phyloP scores from a whole-genome alignment of 1,140 invertebrate species.

The Drosophila albomicans region DNA sequence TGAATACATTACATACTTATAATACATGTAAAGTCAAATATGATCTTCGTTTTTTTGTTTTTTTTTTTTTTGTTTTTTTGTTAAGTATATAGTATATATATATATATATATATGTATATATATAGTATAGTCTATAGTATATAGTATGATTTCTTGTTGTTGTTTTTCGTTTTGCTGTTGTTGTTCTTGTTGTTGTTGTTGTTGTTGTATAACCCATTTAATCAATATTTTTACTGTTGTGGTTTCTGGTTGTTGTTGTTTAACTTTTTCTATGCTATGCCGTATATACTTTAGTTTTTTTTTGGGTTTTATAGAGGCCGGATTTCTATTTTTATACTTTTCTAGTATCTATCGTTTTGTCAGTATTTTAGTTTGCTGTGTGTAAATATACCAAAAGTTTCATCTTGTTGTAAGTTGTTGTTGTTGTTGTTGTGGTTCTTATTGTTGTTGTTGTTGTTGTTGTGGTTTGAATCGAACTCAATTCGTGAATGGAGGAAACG shows the following conservation, averaged over 20 bases:
- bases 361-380: constrained; percentile 14
- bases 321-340: constrained; percentile 19
- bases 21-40: constrained; percentile 82
- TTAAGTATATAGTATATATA: constrained; percentile 29
- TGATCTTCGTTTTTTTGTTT: constrained; percentile 67
- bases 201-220: constrained; percentile 42
- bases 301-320: constrained; percentile 18
- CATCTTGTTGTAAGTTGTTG: constrained; percentile 8
- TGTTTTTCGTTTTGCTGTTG: constrained; percentile 10
- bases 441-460: constrained; percentile 19
- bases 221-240: constrained; percentile 3
- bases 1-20: constrained; percentile 71
- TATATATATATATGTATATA: constrained; percentile 33
- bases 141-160: constrained; percentile 26
- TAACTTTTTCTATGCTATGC: constrained; percentile 33
- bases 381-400: constrained; percentile 56
- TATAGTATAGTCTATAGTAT: constrained; percentile 43
- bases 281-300: background rate
- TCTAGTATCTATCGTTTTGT: constrained; percentile 21
- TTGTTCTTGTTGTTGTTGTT: constrained; percentile 51
- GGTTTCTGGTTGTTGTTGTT: constrained; percentile 19
- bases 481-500: constrained; percentile 32
- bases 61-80: background rate
- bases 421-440: constrained; percentile 19
- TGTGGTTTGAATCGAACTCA: constrained; percentile 34